Evolutionary conservation across 2,888 invertebrate genomes (phyloP), one percentile per base, ranked within the genome.

Genomic region (Drosophila fulvimacula): DNA sequence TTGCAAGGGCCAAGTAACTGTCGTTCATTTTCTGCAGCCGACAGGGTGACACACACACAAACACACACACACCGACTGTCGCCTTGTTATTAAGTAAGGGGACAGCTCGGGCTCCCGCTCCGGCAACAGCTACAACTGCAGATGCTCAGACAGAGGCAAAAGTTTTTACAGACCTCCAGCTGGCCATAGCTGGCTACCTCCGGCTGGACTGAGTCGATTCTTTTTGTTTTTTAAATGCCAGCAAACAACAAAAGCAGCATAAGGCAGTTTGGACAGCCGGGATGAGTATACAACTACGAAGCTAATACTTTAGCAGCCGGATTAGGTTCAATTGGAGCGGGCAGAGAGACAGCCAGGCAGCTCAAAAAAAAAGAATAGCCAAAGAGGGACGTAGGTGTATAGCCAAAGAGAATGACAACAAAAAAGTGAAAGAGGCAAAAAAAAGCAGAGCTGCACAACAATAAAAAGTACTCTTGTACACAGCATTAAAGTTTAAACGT

Each of bases 231-330:
- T 84, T 82, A 82, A 83, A 83, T 83, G 88, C 88, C 83, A 68
- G 77, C 84, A 85, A 86, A 88, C 85, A 85, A 88, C 77, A 85
- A 81, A 81, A 88, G 88, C 81, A 83, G 81, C 88, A 85, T 85
- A 85, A 86, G 86, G 88, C 88, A 86, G 87, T 77, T 85, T 86
- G 86, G 83, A 88, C 88, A 85, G 85, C 73, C 85, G 75, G 83
- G 85, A 83, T 89, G 86, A 82, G 85, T 78, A 88, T 73, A 87
- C 78, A 84, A 85, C 88, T 73, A 88, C 84, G 86, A 76, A 85
- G 89, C 89, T 89, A 81, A 87, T 85, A 82, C 89, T 81, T 86
- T 85, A 86, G 81, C 89, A 82, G 88, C 81, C 77, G 87, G 89
- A 87, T 87, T 87, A 85, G 85, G 85, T 83, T 88, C 88, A 86